Conservation (phyloP, 2,888 invertebrate species). For the Thyatira batis region DNA sequence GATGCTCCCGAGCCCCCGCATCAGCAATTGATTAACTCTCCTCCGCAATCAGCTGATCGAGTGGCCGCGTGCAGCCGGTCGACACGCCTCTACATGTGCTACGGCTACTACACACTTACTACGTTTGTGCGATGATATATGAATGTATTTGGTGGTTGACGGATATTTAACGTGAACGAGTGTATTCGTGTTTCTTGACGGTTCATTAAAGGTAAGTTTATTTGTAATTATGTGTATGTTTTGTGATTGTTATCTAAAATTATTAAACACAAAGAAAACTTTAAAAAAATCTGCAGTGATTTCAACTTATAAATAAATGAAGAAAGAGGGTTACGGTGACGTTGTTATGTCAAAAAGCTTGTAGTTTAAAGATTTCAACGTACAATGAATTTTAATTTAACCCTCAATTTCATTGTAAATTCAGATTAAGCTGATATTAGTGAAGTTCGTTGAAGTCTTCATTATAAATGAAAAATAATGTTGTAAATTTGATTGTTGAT, state of each 20-base stretch:
- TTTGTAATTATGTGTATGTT: not conserved
- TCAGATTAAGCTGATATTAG: not conserved
- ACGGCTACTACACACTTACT: conserved; percentile 58
- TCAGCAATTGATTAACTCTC: conserved; percentile 7
- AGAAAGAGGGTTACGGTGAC: no score
- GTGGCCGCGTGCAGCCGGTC: conserved; percentile 47
- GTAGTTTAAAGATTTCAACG: no score
- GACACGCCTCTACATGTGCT: conserved; percentile 69
- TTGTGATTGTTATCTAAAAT: no score
- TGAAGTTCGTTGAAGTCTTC: not conserved
- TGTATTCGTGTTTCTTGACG: conserved; percentile 39
- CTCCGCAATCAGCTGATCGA: conserved; percentile 66
- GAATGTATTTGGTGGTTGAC: conserved; percentile 67
- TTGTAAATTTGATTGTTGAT: no score
- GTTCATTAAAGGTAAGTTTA: conserved; percentile 53
- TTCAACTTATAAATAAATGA: no score
- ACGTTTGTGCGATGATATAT: conserved; percentile 67
- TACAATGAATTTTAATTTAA: no score
- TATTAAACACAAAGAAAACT: no score
- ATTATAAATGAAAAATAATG: not conserved
- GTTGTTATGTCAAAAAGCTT: no score
- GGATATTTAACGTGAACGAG: conserved; percentile 48
- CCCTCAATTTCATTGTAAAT: not conserved
- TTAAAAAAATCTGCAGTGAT: no score
- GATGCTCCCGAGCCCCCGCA: conserved; percentile 1